These are phyloP conservation scores for Spicauda simplicius DNA, from an alignment of 2,888 invertebrate species.

Conservation along the genomic window DNA sequence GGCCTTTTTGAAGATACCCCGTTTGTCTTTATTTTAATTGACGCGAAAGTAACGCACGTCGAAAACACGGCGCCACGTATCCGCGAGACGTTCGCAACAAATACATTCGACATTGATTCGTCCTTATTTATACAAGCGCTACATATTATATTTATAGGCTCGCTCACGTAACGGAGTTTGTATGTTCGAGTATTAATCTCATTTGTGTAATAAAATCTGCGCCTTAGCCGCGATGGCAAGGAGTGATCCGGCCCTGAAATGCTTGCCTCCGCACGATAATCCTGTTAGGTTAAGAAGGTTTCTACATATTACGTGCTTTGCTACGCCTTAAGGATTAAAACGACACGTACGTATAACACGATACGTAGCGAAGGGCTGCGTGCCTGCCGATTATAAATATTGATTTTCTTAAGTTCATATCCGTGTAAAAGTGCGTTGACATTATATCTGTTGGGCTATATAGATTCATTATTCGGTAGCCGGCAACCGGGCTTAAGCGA, in stretches of 20 bases:
- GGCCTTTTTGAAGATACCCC: slow-evolving; percentile 68
- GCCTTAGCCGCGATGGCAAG: slow-evolving; percentile 76
- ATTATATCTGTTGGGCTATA: slow-evolving; percentile 39
- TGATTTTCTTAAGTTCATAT: slow-evolving; percentile 44
- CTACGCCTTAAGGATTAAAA: slow-evolving; percentile 88
- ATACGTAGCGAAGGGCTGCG: slow-evolving; percentile 59
- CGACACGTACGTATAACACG: slow-evolving; percentile 75
- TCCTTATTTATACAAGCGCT: slow-evolving; percentile 41
- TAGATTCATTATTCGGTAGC: slow-evolving; percentile 72
- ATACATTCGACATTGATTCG: slow-evolving; percentile 49
- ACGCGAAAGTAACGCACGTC: slow-evolving; percentile 48
- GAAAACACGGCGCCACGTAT: slow-evolving; percentile 41
- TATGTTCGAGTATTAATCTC: slow-evolving; percentile 78
- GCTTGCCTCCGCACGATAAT: slow-evolving; percentile 87
- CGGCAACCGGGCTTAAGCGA: slow-evolving; percentile 70
- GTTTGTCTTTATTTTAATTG: slow-evolving; percentile 70
- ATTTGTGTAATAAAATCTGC: slow-evolving; percentile 85
- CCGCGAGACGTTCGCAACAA: slow-evolving; percentile 42
- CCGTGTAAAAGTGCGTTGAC: slow-evolving; percentile 37
- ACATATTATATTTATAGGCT: slow-evolving; percentile 43
- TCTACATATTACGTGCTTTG: slow-evolving; percentile 89
- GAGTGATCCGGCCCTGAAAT: slow-evolving; percentile 85
- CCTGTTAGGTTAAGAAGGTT: slow-evolving; percentile 90
- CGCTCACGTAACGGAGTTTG: slow-evolving; percentile 50
- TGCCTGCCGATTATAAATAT: slow-evolving; percentile 44